Conservation (phyloP, 2,797 vertebrate genomes). For the Tympanoctomys barrerae region DNA sequence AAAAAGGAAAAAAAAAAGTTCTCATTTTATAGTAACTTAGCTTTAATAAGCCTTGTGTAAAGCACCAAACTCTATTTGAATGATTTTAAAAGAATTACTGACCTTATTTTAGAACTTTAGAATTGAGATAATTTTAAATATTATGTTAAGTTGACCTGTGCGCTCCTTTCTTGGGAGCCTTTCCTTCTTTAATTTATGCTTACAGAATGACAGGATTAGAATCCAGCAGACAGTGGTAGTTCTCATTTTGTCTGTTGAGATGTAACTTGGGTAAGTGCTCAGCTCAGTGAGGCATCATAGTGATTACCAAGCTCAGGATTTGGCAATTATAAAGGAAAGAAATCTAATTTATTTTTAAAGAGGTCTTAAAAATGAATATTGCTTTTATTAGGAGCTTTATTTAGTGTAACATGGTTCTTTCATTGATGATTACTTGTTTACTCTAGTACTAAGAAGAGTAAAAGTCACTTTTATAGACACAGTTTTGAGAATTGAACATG, state of each 20-base stretch:
- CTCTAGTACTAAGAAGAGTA: slow-evolving; percentile 96
- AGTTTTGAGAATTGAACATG: slow-evolving; percentile 96
- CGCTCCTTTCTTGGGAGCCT: neutral
- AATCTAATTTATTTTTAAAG: neutral
- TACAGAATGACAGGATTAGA: neutral
- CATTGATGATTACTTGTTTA: slow-evolving; percentile 62
- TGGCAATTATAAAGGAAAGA: neutral
- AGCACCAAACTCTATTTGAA: neutral
- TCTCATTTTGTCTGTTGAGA: neutral
- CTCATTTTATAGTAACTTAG: neutral
- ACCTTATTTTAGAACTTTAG: slow-evolving; percentile 23
- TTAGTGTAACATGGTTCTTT: slow-evolving; percentile 4
- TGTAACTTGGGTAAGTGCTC: neutral
- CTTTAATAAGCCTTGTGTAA: neutral
- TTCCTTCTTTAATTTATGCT: slow-evolving; percentile 30
- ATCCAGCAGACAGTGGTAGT: too few species aligned
- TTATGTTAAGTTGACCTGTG: neutral
- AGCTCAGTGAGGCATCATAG: neutral
- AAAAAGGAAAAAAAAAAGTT: neutral
- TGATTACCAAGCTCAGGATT: slow-evolving; percentile 7
- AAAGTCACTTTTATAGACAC: slow-evolving; percentile 98
- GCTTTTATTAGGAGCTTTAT: neutral
- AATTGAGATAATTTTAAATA: slow-evolving; percentile 3
- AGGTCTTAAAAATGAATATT: neutral
- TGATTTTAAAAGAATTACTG: slow-evolving; percentile 2